These are phyloP conservation scores for Hipposideros larvatus DNA, from an alignment of 2,797 vertebrate genomes.

Conservation along the genomic window DNA sequence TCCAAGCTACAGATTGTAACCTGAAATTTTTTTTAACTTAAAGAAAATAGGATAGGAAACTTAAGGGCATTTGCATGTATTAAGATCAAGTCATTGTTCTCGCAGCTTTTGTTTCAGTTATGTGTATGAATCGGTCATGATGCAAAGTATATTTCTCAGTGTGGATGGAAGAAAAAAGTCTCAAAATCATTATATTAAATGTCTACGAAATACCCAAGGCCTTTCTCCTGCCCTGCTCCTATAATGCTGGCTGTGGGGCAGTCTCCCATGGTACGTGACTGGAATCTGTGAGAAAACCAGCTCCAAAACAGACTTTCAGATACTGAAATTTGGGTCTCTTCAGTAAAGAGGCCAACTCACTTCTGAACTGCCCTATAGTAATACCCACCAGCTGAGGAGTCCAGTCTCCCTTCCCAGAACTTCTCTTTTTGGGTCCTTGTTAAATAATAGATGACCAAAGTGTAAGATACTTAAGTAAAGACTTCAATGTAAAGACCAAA, in stretches of 20 bases:
- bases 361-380: not conserved
- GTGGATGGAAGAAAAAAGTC: not conserved
- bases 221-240: not conserved
- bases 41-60: not conserved
- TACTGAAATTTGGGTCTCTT: not conserved
- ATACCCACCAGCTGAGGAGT: not conserved
- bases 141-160: not conserved
- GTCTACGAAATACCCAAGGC: not conserved
- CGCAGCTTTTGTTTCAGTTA: not conserved
- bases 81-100: not conserved
- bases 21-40: not conserved
- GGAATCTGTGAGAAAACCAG: not conserved
- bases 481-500: not conserved
- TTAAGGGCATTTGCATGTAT: not conserved
- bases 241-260: not conserved
- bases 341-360: not conserved
- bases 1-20: not conserved
- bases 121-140: not conserved
- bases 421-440: not conserved
- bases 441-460: conserved; percentile 7
- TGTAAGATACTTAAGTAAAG: not conserved
- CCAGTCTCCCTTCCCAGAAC: not conserved
- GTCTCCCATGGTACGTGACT: not conserved
- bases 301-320: not conserved
- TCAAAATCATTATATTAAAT: conserved; percentile 13